Conservation (phyloP, 2,797 vertebrate species). For the Mus minutoides region DNA sequence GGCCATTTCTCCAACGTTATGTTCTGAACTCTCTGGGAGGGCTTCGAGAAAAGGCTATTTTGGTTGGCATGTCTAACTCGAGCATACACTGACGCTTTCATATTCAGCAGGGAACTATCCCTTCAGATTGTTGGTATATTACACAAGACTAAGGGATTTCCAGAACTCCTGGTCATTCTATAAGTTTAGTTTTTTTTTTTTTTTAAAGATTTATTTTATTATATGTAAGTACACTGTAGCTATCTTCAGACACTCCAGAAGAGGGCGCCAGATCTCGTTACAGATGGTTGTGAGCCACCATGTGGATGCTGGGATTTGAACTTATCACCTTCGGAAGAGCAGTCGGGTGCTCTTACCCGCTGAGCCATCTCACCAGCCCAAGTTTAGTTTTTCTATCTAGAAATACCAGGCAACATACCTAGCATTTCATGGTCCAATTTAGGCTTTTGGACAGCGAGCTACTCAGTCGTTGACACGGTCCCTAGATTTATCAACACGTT, state of each 20-base stretch:
- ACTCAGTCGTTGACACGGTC: background rate
- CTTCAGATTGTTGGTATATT: background rate
- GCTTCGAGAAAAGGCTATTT: background rate
- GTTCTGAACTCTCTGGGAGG: constrained; percentile 11
- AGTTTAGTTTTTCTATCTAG: background rate
- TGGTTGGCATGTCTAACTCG: background rate
- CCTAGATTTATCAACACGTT: background rate
- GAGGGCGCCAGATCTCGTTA: too few species aligned
- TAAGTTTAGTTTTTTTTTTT: background rate
- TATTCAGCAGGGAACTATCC: background rate
- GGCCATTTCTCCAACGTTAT: background rate
- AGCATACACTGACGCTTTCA: background rate
- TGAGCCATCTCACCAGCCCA: too few species aligned
- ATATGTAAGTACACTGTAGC: too few species aligned
- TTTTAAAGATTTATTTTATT: too few species aligned
- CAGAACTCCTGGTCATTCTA: background rate
- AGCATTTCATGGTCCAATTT: background rate
- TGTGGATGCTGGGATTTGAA: too few species aligned
- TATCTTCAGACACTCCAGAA: too few species aligned
- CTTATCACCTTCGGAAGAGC: too few species aligned
- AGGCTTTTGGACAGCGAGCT: background rate
- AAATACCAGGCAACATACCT: background rate
- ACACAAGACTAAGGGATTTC: background rate
- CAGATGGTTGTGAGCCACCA: too few species aligned
- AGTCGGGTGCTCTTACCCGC: too few species aligned